Percentiles rank a stretch among this genome's conserved stretches.
Conservation (phyloP, 35 echinoderm and acorn worm species). For the Apostichopus parvimensis region DNA sequence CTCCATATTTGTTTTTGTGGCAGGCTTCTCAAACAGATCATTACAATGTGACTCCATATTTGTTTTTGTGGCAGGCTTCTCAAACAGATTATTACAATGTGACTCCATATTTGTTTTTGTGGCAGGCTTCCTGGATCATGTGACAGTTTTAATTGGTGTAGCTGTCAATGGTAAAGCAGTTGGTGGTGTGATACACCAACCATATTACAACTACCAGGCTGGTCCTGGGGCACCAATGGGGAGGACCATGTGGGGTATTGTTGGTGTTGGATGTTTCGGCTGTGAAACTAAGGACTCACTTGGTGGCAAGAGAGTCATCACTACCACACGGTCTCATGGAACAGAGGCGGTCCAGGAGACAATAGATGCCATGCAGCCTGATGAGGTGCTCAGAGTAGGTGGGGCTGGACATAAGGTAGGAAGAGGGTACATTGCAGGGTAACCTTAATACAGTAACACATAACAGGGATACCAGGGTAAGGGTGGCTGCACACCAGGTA, state of each 20-base stretch:
- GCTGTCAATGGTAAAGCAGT: conserved; percentile 88
- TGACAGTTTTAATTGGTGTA: conserved; percentile 92
- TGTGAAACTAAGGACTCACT: conserved; percentile 72
- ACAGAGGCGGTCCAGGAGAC: conserved; percentile 91
- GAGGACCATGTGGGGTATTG: conserved; percentile 96
- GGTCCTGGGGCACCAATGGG: conserved; percentile 60
- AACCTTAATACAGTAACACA: no score
- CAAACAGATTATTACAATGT: no score
- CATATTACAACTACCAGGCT: conserved; percentile 92
- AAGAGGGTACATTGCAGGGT: neutral
- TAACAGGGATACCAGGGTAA: no score
- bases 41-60: no score
- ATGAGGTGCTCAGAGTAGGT: conserved; percentile 86
- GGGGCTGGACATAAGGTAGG: conserved; percentile 95
- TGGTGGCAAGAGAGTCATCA: conserved; percentile 75
- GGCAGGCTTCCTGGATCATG: conserved; percentile 61
- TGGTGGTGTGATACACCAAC: conserved; percentile 95
- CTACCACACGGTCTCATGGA: conserved; percentile 85
- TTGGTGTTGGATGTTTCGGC: conserved; percentile 84
- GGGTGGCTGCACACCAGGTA: no score
- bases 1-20: no score
- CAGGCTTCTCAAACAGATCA: no score
- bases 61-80: no score
- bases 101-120: neutral
- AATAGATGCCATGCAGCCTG: conserved; percentile 88